Evolutionary conservation across 2,888 invertebrate species (phyloP).

Genomic region (Gnatocerus cornutus): DNA sequence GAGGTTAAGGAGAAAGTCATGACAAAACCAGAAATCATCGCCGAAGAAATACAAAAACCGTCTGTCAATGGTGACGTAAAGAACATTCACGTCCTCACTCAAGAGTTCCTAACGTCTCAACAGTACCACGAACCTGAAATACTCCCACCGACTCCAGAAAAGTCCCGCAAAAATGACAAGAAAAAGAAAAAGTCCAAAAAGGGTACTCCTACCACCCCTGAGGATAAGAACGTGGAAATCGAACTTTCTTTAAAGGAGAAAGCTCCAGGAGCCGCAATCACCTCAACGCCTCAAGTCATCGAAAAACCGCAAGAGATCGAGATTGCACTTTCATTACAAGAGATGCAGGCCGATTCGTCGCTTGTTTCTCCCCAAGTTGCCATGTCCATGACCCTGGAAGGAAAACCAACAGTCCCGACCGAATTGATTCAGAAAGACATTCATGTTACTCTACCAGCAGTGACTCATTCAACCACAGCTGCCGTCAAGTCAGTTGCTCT

Average conservation of each 20-base stretch:
- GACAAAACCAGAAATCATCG: constrained; percentile 45
- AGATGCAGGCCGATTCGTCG: constrained; percentile 68
- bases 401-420: constrained; percentile 56
- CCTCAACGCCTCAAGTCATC: constrained; percentile 45
- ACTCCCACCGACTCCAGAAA: neutral
- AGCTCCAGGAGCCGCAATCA: constrained; percentile 14
- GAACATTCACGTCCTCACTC: constrained; percentile 39
- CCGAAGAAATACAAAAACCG: constrained; percentile 39
- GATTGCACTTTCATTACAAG: constrained; percentile 67
- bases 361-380: constrained; percentile 67
- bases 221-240: constrained; percentile 20
- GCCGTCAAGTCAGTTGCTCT: constrained; percentile 55
- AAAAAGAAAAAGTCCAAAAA: constrained; percentile 48
- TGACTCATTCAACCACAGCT: constrained; percentile 52
- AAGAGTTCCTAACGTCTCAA: constrained; percentile 53
- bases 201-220: neutral
- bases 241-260: constrained; percentile 11
- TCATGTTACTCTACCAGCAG: constrained; percentile 63
- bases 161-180: constrained; percentile 36
- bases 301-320: constrained; percentile 61
- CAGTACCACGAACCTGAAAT: constrained; percentile 46
- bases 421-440: constrained; percentile 65
- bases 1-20: constrained; percentile 54
- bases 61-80: constrained; percentile 38
- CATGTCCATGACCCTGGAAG: constrained; percentile 63